Evolutionary conservation across 2,113 vertebrate species (phyloP).

Genomic region (Chroicocephalus ridibundus): DNA sequence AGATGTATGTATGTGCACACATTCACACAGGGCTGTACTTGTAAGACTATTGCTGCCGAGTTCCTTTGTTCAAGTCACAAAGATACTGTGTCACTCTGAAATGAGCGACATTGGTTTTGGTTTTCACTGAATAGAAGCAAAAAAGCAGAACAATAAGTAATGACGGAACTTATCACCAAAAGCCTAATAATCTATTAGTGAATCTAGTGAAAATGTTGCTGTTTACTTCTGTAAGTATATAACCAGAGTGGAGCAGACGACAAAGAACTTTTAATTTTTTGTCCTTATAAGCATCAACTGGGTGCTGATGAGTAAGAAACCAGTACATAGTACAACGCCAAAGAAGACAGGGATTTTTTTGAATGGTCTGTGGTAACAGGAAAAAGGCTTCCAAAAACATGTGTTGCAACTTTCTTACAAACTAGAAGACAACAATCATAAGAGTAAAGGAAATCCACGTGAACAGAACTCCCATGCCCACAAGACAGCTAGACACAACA

Average conservation of each 20-base stretch:
- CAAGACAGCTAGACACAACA: background rate
- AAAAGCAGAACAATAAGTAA: background rate
- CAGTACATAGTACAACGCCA: background rate
- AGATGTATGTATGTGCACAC: rapidly evolving
- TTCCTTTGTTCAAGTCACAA: background rate
- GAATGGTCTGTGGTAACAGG: background rate
- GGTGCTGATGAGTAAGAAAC: background rate
- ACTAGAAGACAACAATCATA: background rate
- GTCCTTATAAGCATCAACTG: background rate
- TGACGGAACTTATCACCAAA: background rate
- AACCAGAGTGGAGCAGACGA: background rate
- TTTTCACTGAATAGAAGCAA: too few species aligned
- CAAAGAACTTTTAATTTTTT: background rate
- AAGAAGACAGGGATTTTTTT: background rate
- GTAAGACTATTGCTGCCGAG: background rate
- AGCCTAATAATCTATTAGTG: background rate
- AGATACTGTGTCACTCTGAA: background rate
- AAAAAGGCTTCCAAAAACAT: background rate
- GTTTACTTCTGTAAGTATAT: background rate
- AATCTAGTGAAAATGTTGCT: background rate
- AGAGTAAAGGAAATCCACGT: background rate
- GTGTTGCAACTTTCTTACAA: background rate
- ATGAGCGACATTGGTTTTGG: too few species aligned
- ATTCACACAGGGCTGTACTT: background rate
- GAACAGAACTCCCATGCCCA: background rate